Conservation (phyloP, 2,113 vertebrate species). For the Nerophis lumbriciformis region DNA sequence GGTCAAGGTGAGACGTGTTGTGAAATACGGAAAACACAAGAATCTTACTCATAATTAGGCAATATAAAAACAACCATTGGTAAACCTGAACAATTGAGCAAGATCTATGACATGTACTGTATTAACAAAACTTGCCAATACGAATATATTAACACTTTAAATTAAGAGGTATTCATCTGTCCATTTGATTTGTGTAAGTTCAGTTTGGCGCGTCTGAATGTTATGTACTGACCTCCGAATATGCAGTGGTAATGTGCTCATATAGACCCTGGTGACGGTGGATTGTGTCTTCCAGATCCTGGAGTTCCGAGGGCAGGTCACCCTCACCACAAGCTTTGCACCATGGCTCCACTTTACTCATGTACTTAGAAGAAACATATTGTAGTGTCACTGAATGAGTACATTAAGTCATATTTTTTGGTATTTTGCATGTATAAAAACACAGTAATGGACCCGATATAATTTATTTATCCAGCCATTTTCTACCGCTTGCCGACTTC, state of each 20-base stretch:
- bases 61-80: too few relatives aligned
- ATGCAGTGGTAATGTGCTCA: conserved; percentile 91
- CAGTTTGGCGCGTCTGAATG: not conserved
- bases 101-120: too few relatives aligned
- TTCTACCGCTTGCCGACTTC: too few relatives aligned
- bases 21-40: not conserved
- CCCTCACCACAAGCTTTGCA: conserved; percentile 97
- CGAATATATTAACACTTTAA: too few relatives aligned
- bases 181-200: not conserved
- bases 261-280: conserved; percentile 97
- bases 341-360: conserved; percentile 96
- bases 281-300: conserved; percentile 95
- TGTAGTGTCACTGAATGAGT: too few relatives aligned
- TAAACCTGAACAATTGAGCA: too few relatives aligned
- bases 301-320: conserved; percentile 92
- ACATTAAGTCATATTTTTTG: too few relatives aligned
- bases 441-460: too few relatives aligned
- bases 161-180: not conserved
- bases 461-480: too few relatives aligned
- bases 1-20: conserved; percentile 3
- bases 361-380: conserved; percentile 75
- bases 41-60: too few relatives aligned
- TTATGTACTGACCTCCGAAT: conserved; percentile 80
- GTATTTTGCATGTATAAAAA: not conserved
- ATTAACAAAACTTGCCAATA: too few relatives aligned